Percentiles rank a stretch among this genome's conserved stretches.
These are phyloP conservation scores for Ellobius talpinus DNA, from an alignment of 2,113 vertebrate genomes.

Conservation along the genomic window DNA sequence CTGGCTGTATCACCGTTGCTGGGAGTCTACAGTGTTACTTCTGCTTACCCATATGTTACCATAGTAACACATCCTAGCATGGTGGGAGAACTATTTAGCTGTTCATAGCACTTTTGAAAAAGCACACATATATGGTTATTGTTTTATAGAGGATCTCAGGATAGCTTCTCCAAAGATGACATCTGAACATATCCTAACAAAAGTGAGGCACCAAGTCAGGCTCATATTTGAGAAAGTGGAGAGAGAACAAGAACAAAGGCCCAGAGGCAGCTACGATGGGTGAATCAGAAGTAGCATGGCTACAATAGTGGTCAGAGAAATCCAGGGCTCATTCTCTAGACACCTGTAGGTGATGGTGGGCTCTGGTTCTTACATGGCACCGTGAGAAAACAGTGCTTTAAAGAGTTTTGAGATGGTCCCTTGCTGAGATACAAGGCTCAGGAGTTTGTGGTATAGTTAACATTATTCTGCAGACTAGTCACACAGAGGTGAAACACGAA, in stretches of 20 bases:
- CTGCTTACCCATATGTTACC: not conserved
- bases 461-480: not conserved
- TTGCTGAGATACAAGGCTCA: not conserved
- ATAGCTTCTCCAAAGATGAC: not conserved
- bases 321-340: not conserved
- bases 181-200: not conserved
- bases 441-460: not conserved
- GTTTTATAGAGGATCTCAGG: not conserved
- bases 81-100: not conserved
- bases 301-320: not conserved
- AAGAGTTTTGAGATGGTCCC: constrained; percentile 9
- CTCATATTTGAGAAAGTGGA: not conserved
- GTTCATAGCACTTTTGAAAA: not conserved
- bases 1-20: not conserved
- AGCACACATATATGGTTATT: not conserved
- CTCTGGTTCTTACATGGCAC: not conserved
- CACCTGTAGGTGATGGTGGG: not conserved
- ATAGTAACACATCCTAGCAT: not conserved
- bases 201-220: not conserved
- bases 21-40: not conserved
- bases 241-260: not conserved
- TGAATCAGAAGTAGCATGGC: not conserved
- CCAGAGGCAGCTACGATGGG: not conserved
- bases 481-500: not conserved
- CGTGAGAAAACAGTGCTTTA: not conserved